Evolutionary conservation across 2,113 vertebrate species (phyloP).

Genomic region (Bos indicus): DNA sequence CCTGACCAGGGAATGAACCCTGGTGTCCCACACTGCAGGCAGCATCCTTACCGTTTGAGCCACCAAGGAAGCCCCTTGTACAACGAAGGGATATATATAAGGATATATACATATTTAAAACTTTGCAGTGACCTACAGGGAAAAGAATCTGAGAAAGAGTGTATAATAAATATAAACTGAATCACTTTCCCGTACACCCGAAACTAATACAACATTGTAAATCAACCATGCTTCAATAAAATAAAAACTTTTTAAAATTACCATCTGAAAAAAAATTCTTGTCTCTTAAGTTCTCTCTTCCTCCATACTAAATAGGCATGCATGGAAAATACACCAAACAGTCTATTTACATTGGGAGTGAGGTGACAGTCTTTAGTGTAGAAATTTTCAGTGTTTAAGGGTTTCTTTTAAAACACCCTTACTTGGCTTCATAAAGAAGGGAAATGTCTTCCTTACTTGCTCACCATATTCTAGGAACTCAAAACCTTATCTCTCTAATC

Average conservation of each 20-base stretch:
- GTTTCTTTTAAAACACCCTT: neutral
- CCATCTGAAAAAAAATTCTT: neutral
- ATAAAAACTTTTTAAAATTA: too few relatives aligned
- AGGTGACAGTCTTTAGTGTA: neutral
- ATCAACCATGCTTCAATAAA: too few relatives aligned
- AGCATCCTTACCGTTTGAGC: too few relatives aligned
- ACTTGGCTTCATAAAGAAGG: neutral
- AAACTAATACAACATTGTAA: too few relatives aligned
- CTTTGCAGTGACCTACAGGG: too few relatives aligned
- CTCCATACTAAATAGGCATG: neutral
- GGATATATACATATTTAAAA: too few relatives aligned
- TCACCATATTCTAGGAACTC: neutral
- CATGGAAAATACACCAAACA: neutral
- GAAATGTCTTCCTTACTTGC: neutral
- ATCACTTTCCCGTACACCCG: too few relatives aligned
- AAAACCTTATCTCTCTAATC: neutral
- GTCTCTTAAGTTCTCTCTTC: neutral
- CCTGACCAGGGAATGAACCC: too few relatives aligned
- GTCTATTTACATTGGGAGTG: neutral
- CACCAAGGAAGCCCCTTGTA: too few relatives aligned
- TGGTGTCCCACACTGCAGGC: too few relatives aligned
- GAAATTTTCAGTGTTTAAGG: neutral
- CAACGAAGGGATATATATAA: neutral
- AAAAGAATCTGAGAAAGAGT: too few relatives aligned
- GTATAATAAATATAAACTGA: too few relatives aligned